Conservation (phyloP, 2,113 vertebrate species). For the Sinosuthora webbiana region DNA sequence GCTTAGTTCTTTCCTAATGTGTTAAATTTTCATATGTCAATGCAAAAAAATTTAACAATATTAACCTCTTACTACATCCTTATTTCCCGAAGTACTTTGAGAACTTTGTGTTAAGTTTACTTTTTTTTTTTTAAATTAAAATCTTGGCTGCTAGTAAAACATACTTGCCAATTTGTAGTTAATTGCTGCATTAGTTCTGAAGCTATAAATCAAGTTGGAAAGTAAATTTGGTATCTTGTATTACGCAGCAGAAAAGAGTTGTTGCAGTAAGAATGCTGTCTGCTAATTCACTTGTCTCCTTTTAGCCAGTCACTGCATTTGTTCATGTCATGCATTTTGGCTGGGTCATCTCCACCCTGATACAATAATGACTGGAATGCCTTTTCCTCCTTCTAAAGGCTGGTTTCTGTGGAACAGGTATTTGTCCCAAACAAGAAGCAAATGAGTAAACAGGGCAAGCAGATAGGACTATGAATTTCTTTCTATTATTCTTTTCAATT, state of each 20-base stretch:
- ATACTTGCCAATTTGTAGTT: neutral
- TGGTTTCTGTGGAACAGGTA: neutral
- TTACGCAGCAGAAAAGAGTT: neutral
- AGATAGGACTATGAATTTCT: neutral
- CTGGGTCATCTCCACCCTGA: neutral
- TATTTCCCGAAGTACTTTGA: neutral
- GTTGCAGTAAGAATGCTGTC: neutral
- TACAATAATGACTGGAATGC: neutral
- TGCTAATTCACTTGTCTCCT: neutral
- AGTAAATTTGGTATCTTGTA: neutral
- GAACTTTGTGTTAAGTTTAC: neutral
- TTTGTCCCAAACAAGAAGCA: neutral
- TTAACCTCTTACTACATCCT: neutral
- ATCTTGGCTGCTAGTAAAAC: neutral
- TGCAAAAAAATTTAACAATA: neutral
- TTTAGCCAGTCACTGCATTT: neutral
- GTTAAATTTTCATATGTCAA: neutral
- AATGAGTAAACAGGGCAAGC: neutral
- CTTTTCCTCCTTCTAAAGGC: neutral
- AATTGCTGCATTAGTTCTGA: neutral
- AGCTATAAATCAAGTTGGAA: neutral
- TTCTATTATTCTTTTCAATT: neutral
- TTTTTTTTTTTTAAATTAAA: neutral
- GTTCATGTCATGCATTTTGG: neutral
- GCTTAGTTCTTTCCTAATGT: neutral